Conservation (phyloP, 2,113 vertebrate species). For the Hypomesus transpacificus region DNA sequence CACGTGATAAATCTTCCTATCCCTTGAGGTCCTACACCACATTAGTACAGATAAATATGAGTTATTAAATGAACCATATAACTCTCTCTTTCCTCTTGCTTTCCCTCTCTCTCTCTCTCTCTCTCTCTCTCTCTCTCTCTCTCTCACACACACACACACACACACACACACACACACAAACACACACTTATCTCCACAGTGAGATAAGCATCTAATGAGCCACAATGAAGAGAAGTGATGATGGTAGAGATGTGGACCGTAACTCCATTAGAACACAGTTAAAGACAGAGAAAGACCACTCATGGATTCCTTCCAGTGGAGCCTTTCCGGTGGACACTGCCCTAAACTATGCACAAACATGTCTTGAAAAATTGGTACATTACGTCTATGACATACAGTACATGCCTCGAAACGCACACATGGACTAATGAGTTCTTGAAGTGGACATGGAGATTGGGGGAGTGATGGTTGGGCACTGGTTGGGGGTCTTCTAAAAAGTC, state of each 20-base stretch:
- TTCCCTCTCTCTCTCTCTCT: not conserved
- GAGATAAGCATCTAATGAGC: conserved; percentile 3
- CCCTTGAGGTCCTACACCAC: not conserved
- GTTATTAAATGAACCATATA: not conserved
- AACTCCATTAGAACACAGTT: not conserved
- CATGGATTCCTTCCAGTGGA: too few relatives aligned
- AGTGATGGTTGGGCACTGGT: too few relatives aligned
- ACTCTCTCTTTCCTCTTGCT: not conserved
- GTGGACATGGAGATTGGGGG: too few relatives aligned
- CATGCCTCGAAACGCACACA: too few relatives aligned
- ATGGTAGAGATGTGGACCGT: not conserved
- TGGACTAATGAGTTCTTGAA: too few relatives aligned
- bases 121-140: not conserved
- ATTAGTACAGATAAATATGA: not conserved
- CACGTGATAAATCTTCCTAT: not conserved
- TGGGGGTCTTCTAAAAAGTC: too few relatives aligned
- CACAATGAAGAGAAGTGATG: not conserved
- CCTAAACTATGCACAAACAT: too few relatives aligned
- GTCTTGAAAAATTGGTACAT: too few relatives aligned
- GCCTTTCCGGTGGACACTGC: too few relatives aligned
- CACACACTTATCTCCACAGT: not conserved
- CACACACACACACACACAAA: not conserved
- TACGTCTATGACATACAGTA: too few relatives aligned
- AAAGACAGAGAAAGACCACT: not conserved
- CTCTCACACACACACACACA: not conserved